Evolutionary conservation across 2,797 vertebrate genomes (phyloP), one percentile per base, ranked within the genome.

Genomic region (Danio albolineatus): DNA sequence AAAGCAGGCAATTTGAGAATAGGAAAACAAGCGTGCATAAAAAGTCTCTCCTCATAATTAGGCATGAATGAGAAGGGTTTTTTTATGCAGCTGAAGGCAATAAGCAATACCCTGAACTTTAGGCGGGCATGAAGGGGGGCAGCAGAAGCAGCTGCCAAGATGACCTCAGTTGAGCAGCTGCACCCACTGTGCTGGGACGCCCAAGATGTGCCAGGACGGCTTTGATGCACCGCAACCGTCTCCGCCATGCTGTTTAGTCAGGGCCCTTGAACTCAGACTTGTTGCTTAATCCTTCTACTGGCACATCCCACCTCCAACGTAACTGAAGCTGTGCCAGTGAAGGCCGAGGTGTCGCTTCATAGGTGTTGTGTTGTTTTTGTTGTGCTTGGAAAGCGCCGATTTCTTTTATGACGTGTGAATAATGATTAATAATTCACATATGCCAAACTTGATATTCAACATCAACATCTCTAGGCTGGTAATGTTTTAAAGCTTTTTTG

Each of bases 81-180:
- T 66, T 65, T 43, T 53, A 21, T 53, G 69, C 65, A 43, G 16
- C 64, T 28, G 54, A 78, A 61, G 39, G 48, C 73, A 72, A 72
- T 59, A 70, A 62, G 66, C 10, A n/a, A 10, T 46, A 44, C 56
- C 76, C 76, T 19, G 19, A 82, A 61, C 59, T 75, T 65, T 44
- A 9, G 54, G 49, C 1, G 21, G 53, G 28, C 46, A 49, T 10
- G 28, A 51, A 71, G 53, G 61, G 54, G 74, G 64, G 48, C 4
- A 9, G 41, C 41, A 66, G 65, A 72, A 85, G 75, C 86, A 87
- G 83, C 85, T 86, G 86, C 78, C 64, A 73, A 66, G 64, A 87
- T 85, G 83, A 87, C 80, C 81, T 87, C 83, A 87, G 80, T 39
- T 46, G 62, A 85, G 82, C 84, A 84, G 81, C 83, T 85, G 77